Evolutionary conservation across 2,888 invertebrate species (phyloP), one percentile per base, ranked within the genome.

Genomic region (Xanthorhoe designata): DNA sequence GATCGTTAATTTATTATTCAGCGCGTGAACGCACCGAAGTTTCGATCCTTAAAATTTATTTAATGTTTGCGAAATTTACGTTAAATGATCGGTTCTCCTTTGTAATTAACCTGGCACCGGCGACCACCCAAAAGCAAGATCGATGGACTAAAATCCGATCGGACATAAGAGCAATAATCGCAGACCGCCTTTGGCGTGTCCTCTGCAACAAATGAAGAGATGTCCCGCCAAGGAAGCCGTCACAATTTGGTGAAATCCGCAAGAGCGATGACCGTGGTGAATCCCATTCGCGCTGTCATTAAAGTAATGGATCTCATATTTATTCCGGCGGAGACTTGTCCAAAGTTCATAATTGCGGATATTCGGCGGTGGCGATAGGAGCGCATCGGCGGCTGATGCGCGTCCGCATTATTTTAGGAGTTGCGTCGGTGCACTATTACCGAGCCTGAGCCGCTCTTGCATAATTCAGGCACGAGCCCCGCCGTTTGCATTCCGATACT

Each of bases 401-500:
- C 79, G 17, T 47, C 75, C 75, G 76, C 85, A 89, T 86, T 90
- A 91, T 90, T 92, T 91, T 87, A 87, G 90, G 88, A 87, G 86
- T 84, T 86, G 81, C 82, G 86, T 85, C 86, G 80, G 88, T 86
- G 87, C 87, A 87, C 90, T 90, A 90, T 89, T 90, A 89, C 88
- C 81, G 87, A 84, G 84, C 82, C 82, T 81, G 86, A 83, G 82
- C 83, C 82, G 84, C 84, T 81, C 90, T 92, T 93, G 92, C 92
- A 93, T 93, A 93, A 93, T 93, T 90, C 92, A 92, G 90, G 83
- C 91, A 86, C 91, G 89, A 88, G 88, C 84, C 83, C 87, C 86
- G 90, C 89, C 86, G 92, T 92, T 91, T 92, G 92, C 92, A 92
- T 92, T 92, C 91, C 90, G 91, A 92, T 92, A 92, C 92, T 91